Evolutionary conservation across 2,888 invertebrate genomes (phyloP), one percentile per base, ranked within the genome.

Genomic region (Microctonus brassicae): DNA sequence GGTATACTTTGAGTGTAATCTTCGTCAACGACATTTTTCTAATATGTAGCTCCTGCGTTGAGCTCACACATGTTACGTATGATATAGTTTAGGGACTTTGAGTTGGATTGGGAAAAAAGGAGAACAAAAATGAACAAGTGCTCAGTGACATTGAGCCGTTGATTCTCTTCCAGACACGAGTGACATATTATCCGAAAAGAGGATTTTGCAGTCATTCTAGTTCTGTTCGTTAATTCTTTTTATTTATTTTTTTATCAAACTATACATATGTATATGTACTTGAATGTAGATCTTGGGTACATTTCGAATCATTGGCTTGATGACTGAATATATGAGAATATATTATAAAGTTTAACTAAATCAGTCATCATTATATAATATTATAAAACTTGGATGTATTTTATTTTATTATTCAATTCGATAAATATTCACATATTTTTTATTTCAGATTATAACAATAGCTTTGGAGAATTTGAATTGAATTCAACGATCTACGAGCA

Each of bases 141-240:
- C 60, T 22, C 53, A 26, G 34, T 58, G 64, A 70, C 64, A 70
- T 65, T 70, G 58, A 70, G 64, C 47, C 58, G 33, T 64, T 64
- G 63, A 63, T 63, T 63, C 63, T 63, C 29, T 63, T 17, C 11
- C 29, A 29, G 33, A 22, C 52, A 47, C 42, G 36, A 13, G 20
- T 22, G 66, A 55, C 55, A 66, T n/a, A n/a, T 55, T 66, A 66
- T 66, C 39, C 66, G 9, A 57, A 66, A 66, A 66, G 66, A 66
- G 66, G 66, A 66, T 66, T 66, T 39, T 36, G 64, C 63, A 70
- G 55, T 57, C 36, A 64, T 57, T 42, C 26, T 58, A 39, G 22
- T 61, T 64, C 13, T 17, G 10, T 33, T 13, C 9, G 1, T 34
- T 34, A 7, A 10, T 3, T 26, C 26, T 26, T 55, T 22, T 10